phyloP scores from a whole-genome alignment of 2,797 vertebrate genomes.

The Echiichthys vipera region DNA sequence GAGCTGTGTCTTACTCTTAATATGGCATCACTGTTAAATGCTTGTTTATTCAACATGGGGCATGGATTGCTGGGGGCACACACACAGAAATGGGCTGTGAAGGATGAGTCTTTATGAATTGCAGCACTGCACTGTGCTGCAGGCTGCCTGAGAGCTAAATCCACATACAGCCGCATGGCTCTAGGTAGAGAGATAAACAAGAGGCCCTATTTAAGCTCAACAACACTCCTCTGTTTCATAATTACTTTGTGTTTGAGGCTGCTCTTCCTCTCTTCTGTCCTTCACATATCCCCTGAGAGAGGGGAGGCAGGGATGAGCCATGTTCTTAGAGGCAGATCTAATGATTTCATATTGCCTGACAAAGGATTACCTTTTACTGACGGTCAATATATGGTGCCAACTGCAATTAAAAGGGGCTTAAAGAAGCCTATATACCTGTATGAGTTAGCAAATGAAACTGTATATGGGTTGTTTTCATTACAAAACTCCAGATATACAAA shows the following conservation, averaged over 20 bases:
- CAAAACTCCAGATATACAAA: too few species aligned
- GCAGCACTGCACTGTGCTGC: background rate
- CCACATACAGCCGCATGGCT: conserved; percentile 3
- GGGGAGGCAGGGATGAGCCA: conserved; percentile 5
- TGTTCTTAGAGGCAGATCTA: conserved; percentile 1
- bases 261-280: conserved; percentile 35
- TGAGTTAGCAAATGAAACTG: conserved; percentile 8
- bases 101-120: background rate
- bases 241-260: conserved; percentile 10
- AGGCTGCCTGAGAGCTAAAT: background rate
- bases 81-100: conserved; percentile 1
- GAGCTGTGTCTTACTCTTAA: conserved; percentile 23
- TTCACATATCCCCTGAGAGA: conserved; percentile 48
- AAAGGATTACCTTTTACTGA: conserved; percentile 44
- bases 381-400: conserved; percentile 47
- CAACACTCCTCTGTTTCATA: conserved; percentile 4
- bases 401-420: conserved; percentile 25
- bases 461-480: too few species aligned
- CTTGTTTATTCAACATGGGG: conserved; percentile 28
- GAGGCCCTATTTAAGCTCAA: background rate
- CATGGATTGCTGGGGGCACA: conserved; percentile 5
- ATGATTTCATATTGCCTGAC: conserved; percentile 35
- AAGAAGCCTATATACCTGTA: background rate
- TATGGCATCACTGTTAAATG: conserved; percentile 33
- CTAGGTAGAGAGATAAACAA: conserved; percentile 7